A percentile compares a stretch with the other conserved stretches of the same genome.
These are phyloP conservation scores for Sinocyclocheilus anophthalmus DNA, from an alignment of 2,113 vertebrate species.

Conservation along the genomic window DNA sequence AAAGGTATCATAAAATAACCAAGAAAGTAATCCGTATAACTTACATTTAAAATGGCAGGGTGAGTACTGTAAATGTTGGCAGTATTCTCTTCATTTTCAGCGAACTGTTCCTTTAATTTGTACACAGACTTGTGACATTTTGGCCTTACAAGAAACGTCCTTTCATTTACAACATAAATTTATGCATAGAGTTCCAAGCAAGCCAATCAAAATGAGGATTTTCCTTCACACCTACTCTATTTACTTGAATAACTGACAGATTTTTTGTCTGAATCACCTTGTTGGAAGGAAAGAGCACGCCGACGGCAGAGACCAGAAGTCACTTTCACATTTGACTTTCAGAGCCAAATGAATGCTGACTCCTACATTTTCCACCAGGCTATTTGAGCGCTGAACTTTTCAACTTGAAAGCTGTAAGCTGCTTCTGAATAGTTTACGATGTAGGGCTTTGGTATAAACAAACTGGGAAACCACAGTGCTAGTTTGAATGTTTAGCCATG, in stretches of 20 bases:
- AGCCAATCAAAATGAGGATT: background rate
- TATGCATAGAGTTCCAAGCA: constrained; percentile 6
- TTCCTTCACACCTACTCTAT: background rate
- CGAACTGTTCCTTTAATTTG: background rate
- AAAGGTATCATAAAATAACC: background rate
- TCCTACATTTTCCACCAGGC: background rate
- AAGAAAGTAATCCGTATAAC: background rate
- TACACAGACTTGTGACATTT: background rate
- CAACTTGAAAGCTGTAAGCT: constrained; percentile 9
- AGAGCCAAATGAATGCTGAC: constrained; percentile 14
- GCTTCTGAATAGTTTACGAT: constrained; percentile 18
- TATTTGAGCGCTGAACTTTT: constrained; percentile 12
- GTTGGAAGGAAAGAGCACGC: background rate
- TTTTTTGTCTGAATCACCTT: constrained; percentile 16
- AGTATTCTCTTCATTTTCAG: background rate
- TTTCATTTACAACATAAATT: constrained; percentile 19
- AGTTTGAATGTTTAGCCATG: background rate
- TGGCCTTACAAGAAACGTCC: background rate
- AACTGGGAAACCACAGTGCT: background rate
- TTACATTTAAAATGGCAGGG: background rate
- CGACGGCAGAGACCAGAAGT: background rate
- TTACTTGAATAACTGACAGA: background rate
- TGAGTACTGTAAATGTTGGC: background rate
- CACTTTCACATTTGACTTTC: constrained; percentile 14
- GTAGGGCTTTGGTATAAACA: background rate